These are phyloP conservation scores for Brachyptera risi DNA, from an alignment of 2,888 invertebrate genomes.

Conservation along the genomic window DNA sequence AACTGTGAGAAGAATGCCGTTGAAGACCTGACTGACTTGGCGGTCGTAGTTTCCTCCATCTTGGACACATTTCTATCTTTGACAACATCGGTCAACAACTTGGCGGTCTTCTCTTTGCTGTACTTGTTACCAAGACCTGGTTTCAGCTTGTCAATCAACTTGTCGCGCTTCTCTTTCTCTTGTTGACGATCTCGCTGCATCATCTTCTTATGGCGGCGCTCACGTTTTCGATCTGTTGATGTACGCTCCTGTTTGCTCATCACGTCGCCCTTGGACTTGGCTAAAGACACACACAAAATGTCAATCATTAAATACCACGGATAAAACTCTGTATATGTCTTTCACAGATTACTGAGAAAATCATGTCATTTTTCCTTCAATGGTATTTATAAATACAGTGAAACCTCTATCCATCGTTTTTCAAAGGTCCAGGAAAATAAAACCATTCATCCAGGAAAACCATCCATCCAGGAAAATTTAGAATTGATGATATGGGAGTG, in stretches of 20 bases:
- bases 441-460: too few relatives aligned
- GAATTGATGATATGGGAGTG: too few relatives aligned
- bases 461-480: too few relatives aligned
- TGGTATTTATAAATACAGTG: too few relatives aligned
- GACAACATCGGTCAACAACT: slow-evolving; percentile 57
- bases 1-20: slow-evolving; percentile 82
- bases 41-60: slow-evolving; percentile 48
- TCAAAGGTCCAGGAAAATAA: too few relatives aligned
- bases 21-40: slow-evolving; percentile 62
- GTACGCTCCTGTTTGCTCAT: slow-evolving; percentile 76
- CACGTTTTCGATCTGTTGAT: slow-evolving; percentile 82
- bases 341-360: too few relatives aligned
- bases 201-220: slow-evolving; percentile 80
- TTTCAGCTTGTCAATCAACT: slow-evolving; percentile 46
- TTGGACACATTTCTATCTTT: slow-evolving; percentile 60
- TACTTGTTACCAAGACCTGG: slow-evolving; percentile 53
- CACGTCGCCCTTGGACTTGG: slow-evolving; percentile 49
- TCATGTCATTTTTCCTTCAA: too few relatives aligned
- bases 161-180: slow-evolving; percentile 49
- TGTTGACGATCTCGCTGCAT: slow-evolving; percentile 58
- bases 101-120: slow-evolving; percentile 55
- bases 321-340: not conserved
- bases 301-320: slow-evolving; percentile 13
- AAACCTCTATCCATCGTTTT: too few relatives aligned
- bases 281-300: slow-evolving; percentile 39